Evolutionary conservation across 2,113 vertebrate genomes (phyloP).

Genomic region (Clarias macrocephalus): DNA sequence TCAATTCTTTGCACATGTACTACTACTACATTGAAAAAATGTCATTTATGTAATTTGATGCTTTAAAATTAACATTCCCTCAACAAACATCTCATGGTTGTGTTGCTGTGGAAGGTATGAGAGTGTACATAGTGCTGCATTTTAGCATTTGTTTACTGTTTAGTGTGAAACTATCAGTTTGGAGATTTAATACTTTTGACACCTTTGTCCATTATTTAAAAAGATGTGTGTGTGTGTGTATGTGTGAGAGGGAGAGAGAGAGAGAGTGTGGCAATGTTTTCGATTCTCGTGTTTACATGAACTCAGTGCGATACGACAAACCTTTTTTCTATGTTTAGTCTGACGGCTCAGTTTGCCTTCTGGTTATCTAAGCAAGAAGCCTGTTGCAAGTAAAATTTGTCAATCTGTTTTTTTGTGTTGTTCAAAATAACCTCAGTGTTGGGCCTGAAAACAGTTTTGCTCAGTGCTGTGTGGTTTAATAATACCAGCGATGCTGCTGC

Average conservation of each 20-base stretch:
- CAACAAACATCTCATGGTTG: not conserved
- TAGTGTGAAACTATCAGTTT: not conserved
- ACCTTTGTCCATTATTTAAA: not conserved
- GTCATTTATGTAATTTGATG: not conserved
- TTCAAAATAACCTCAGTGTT: not conserved
- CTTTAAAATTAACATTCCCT: not conserved
- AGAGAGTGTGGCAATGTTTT: not conserved
- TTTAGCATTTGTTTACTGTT: not conserved
- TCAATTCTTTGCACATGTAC: not conserved
- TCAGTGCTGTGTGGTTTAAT: not conserved
- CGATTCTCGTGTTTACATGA: conserved; percentile 14
- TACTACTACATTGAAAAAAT: not conserved
- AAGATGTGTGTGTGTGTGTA: not conserved
- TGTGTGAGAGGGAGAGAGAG: not conserved
- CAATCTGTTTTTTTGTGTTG: not conserved
- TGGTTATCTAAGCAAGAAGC: conserved; percentile 11
- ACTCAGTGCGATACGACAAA: not conserved
- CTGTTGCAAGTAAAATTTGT: conserved; percentile 1
- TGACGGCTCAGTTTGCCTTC: conserved; percentile 10
- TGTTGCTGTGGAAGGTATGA: not conserved
- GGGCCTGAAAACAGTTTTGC: not conserved
- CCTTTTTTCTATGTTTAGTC: conserved; percentile 21
- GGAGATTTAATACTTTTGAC: not conserved
- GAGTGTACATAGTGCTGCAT: not conserved
- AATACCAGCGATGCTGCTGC: not conserved